Conservation (phyloP, 2,888 invertebrate genomes). For the Helobdella robusta region DNA sequence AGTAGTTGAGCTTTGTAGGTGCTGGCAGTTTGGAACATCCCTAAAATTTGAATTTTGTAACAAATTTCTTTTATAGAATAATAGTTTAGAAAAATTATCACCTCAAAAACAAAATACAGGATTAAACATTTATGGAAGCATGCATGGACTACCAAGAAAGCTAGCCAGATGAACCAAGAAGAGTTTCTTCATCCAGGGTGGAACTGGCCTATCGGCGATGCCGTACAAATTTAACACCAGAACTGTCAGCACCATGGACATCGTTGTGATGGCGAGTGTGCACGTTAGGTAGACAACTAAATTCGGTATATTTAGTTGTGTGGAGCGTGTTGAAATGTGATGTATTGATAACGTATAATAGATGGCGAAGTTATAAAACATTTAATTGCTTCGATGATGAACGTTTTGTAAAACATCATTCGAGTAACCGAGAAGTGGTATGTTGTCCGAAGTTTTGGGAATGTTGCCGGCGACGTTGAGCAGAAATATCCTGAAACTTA, state of each 20-base stretch:
- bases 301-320: not conserved
- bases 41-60: no score
- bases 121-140: no score
- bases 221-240: slow-evolving; percentile 36
- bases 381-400: not conserved
- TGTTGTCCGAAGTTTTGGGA: slow-evolving; percentile 36
- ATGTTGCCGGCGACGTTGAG: slow-evolving; percentile 36
- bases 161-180: slow-evolving; percentile 29
- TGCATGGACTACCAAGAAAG: slow-evolving; percentile 28
- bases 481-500: slow-evolving; percentile 36
- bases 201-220: slow-evolving; percentile 35
- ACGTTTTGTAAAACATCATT: no score
- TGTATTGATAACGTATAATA: not conserved
- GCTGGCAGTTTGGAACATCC: no score
- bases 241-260: slow-evolving; percentile 36
- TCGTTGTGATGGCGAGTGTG: slow-evolving; percentile 36
- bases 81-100: no score
- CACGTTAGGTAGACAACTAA: slow-evolving; percentile 37
- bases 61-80: no score
- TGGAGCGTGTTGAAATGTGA: no score
- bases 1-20: no score
- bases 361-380: not conserved
- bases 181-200: slow-evolving; percentile 30
- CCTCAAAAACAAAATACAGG: no score
- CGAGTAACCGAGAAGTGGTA: slow-evolving; percentile 35